Percentiles rank a stretch among this genome's conserved stretches.
phyloP scores from a whole-genome alignment of 2,888 invertebrate species.

The Habroteleia sp. region DNA sequence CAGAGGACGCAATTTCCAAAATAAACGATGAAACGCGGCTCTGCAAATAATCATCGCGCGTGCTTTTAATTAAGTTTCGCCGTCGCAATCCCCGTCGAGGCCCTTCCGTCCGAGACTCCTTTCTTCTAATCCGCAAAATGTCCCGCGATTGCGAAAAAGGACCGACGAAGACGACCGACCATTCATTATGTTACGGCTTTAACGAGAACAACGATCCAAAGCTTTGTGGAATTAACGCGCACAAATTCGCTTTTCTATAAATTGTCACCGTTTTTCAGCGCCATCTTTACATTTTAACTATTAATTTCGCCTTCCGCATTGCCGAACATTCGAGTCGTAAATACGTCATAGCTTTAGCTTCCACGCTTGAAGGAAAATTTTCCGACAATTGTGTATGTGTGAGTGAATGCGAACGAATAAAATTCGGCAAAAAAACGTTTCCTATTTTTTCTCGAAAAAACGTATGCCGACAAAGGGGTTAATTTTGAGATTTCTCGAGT shows the following conservation, averaged over 20 bases:
- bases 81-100: constrained; percentile 69
- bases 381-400: no score
- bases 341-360: no score
- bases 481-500: no score
- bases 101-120: constrained; percentile 67
- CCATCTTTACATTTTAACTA: no score
- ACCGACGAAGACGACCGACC: constrained; percentile 56
- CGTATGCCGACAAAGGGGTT: no score
- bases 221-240: constrained; percentile 62
- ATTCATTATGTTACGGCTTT: constrained; percentile 57
- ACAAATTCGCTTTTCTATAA: constrained; percentile 59
- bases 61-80: constrained; percentile 81
- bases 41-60: constrained; percentile 80
- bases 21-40: constrained; percentile 75
- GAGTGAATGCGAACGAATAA: no score
- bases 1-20: constrained; percentile 77
- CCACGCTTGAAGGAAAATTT: no score
- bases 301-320: no score
- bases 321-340: no score
- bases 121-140: constrained; percentile 69
- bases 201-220: constrained; percentile 53
- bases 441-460: no score
- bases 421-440: no score
- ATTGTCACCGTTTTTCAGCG: no score
- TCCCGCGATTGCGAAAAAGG: constrained; percentile 53